A percentile compares a stretch with the other conserved stretches of the same genome.
Conservation (phyloP, 2,113 vertebrate species). For the Boulengeromyrus knoepffleri region DNA sequence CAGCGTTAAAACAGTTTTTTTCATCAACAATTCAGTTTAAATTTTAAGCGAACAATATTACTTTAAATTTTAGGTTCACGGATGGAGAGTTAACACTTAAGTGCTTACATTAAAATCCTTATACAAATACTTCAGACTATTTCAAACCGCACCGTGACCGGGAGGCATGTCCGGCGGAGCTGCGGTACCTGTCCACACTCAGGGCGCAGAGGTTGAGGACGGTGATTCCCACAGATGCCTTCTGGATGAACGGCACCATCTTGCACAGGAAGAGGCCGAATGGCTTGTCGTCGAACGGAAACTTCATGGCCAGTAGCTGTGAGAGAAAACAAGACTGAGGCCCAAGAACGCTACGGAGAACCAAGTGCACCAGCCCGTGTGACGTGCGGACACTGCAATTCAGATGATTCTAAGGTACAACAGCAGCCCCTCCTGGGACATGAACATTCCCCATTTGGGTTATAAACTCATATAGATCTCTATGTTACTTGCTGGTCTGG, state of each 20-base stretch:
- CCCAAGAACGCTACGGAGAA: not conserved
- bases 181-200: slow-evolving; percentile 88
- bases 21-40: not conserved
- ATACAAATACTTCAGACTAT: not conserved
- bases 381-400: not conserved
- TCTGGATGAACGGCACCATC: slow-evolving; percentile 90
- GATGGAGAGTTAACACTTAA: not conserved
- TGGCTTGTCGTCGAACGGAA: slow-evolving; percentile 65
- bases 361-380: not conserved
- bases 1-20: not conserved
- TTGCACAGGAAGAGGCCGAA: slow-evolving; percentile 83
- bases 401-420: not conserved
- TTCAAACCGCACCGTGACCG: not conserved
- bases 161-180: not conserved
- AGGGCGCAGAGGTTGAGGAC: slow-evolving; percentile 93
- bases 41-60: not conserved
- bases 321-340: slow-evolving; percentile 32
- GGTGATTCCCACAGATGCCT: slow-evolving; percentile 95
- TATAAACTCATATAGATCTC: not conserved
- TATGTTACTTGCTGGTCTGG: not conserved
- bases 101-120: not conserved
- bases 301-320: slow-evolving; percentile 75
- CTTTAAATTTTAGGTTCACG: not conserved
- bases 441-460: not conserved
- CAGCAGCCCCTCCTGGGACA: not conserved